A percentile compares a stretch with the other conserved stretches of the same genome.
These are phyloP conservation scores for Takifugu rubripes DNA, from an alignment of 2,797 vertebrate genomes.

Conservation along the genomic window DNA sequence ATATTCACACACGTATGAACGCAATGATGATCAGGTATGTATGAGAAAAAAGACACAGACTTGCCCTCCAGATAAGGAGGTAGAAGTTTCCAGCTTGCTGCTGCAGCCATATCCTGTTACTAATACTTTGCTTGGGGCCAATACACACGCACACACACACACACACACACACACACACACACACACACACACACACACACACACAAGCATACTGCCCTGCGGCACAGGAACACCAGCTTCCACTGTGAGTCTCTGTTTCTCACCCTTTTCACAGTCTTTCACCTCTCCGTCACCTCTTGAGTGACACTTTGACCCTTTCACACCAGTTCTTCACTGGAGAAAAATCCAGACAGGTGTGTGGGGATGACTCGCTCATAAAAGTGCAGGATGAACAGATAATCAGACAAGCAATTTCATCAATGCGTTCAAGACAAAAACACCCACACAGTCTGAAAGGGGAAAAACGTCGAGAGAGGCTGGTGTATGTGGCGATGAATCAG, in stretches of 20 bases:
- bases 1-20: conserved; percentile 34
- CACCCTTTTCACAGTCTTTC: conserved; percentile 56
- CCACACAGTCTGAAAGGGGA: not conserved
- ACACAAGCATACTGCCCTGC: conserved; percentile 40
- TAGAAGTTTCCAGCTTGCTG: conserved; percentile 78
- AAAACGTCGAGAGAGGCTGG: too few species aligned
- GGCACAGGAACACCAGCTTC: conserved; percentile 75
- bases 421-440: not conserved
- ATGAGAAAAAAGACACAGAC: conserved; percentile 77
- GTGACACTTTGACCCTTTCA: conserved; percentile 53
- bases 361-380: conserved; percentile 15
- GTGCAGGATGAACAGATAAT: not conserved
- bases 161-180: conserved; percentile 23
- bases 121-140: conserved; percentile 78
- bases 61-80: conserved; percentile 83
- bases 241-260: conserved; percentile 56
- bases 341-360: not conserved
- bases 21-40: conserved; percentile 78
- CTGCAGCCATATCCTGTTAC: conserved; percentile 87
- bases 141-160: conserved; percentile 18
- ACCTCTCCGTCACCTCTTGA: conserved; percentile 56
- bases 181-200: conserved; percentile 18
- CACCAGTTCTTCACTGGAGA: conserved; percentile 33
- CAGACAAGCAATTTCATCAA: not conserved
- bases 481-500: not conserved